Percentiles rank a stretch among this genome's conserved stretches.
Conservation (phyloP, 2,888 invertebrate genomes). For the Octodonta nipae region DNA sequence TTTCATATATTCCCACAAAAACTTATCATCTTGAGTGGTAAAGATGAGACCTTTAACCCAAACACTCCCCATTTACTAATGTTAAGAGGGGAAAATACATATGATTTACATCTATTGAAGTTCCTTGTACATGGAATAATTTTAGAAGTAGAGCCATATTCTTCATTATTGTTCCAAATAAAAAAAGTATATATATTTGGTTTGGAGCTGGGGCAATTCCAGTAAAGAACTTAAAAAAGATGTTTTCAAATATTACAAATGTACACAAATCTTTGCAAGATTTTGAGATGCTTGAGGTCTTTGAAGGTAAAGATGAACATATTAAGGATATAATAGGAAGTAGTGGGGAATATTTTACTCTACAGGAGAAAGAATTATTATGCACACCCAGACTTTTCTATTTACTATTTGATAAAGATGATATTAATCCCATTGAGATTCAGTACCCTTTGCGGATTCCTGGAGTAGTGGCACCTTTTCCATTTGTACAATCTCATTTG, state of each 20-base stretch:
- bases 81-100: slow-evolving; percentile 16
- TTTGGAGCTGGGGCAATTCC: no score
- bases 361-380: slow-evolving; percentile 4
- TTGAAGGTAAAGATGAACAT: slow-evolving; percentile 12
- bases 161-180: slow-evolving; percentile 13
- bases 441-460: slow-evolving; percentile 16
- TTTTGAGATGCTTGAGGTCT: slow-evolving; percentile 8
- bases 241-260: no score
- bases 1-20: slow-evolving; percentile 16
- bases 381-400: slow-evolving; percentile 21
- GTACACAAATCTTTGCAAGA: slow-evolving; percentile 1
- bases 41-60: slow-evolving; percentile 11
- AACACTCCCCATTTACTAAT: slow-evolving; percentile 15
- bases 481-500: slow-evolving; percentile 22
- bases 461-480: slow-evolving; percentile 16
- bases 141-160: slow-evolving; percentile 20
- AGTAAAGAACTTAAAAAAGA: no score
- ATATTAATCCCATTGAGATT: slow-evolving; percentile 18
- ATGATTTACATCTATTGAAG: slow-evolving; percentile 21
- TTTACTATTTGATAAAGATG: slow-evolving; percentile 18
- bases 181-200: slow-evolving; percentile 16
- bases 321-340: slow-evolving; percentile 12
- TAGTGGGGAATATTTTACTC: no score
- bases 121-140: slow-evolving; percentile 14
- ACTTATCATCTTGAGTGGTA: slow-evolving; percentile 14